Base-by-base conservation (phyloP, 2,888 invertebrate species). In the Dichetophora obliterata region DNA sequence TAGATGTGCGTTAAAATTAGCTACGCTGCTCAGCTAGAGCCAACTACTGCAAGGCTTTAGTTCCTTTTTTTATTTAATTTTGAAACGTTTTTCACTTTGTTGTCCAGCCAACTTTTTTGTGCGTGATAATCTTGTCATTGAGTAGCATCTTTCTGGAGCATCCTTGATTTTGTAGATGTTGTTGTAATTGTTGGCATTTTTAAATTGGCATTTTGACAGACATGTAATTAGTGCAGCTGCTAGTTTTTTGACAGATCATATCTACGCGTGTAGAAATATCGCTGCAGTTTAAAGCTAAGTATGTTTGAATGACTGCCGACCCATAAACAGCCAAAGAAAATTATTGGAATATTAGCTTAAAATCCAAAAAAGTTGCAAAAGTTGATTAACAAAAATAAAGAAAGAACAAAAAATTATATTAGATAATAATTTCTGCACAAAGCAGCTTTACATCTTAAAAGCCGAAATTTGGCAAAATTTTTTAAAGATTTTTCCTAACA, bases 131-230 rank as follows among this genome's bases (percentile, higher is more conserved):
- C 50, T 68, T 31, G 27, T 68, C 68, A 71, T 71, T 57, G 71
- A 71, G 43, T 22, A 54, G 27, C 43, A 24, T 37, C 66, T 68
- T 68, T 59, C 59, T 69, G 48, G 68, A 66, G 68, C 75, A 61
- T 68, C 69, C 50, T 59, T 48, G 59, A 59, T 71, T 73, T 76
- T 77, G 65, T 22, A 34, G 57, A 22, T 70, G n/a, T 59, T 16
- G 34, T 43, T 69, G 34, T 75, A 63, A 63, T 72, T 43, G 48
- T 68, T 79, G 79, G 81, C 81, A 82, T 82, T 83, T 80, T 83
- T 80, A 80, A 82, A 82, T 83, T 82, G 83, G 79, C 83, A 82
- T 81, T 82, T 83, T 83, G 83, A 83, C 81, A 83, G 83, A 82
- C 82, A 80, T 82, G 80, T 83, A 82, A 82, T 83, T 82, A 82